Evolutionary conservation across 2,888 invertebrate species (phyloP).

Genomic region (Habrosyne pyritoides): DNA sequence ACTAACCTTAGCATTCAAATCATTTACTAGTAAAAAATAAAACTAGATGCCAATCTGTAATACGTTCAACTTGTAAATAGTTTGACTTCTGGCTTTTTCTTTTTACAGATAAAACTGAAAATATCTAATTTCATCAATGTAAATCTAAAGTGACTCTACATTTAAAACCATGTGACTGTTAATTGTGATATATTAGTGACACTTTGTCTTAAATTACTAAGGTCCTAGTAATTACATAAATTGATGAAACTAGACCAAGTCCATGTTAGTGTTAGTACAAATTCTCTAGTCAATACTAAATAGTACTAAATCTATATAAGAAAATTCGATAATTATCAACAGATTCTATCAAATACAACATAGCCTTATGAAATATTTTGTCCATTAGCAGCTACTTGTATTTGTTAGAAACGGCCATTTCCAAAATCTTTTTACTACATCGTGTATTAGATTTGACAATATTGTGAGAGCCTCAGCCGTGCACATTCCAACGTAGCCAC

Average conservation of each 20-base stretch:
- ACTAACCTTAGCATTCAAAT: neutral
- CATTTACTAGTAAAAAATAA: neutral
- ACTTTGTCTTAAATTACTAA: neutral
- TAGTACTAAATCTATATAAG: slow-evolving; percentile 42
- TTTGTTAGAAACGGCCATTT: neutral
- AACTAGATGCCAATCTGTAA: neutral
- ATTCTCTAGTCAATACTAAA: slow-evolving; percentile 50
- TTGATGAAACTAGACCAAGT: slow-evolving; percentile 12
- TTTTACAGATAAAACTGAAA: neutral
- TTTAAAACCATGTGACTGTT: neutral
- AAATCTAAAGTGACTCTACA: neutral
- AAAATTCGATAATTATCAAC: neutral
- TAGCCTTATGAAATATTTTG: neutral
- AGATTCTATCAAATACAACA: neutral
- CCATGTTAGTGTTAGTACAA: slow-evolving; percentile 42
- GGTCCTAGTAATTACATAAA: neutral
- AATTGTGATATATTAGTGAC: neutral
- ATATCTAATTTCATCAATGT: neutral
- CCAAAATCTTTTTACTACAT: neutral
- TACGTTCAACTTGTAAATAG: neutral
- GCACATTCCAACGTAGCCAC: neutral
- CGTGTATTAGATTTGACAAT: neutral
- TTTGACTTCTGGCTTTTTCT: neutral
- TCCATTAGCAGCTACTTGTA: neutral
- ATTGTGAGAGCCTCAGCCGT: neutral